These are phyloP conservation scores for Setophaga kirtlandii DNA, from an alignment of 2,113 vertebrate species.

Conservation along the genomic window DNA sequence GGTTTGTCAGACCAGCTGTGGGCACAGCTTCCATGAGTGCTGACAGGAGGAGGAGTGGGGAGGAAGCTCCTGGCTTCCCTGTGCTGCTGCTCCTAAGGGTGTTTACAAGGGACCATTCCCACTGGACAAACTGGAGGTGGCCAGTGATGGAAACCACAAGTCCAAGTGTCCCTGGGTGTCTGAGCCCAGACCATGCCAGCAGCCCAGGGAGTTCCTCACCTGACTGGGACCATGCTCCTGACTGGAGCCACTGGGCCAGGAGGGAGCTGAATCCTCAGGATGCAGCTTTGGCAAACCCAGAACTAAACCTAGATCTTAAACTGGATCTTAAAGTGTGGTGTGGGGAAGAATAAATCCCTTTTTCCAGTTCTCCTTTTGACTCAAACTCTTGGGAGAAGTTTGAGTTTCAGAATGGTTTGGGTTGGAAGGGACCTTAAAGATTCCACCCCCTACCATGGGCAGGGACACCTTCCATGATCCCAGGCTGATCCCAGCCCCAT, in stretches of 20 bases:
- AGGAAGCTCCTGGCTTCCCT: not conserved
- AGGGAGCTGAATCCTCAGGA: not conserved
- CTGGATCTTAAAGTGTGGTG: not conserved
- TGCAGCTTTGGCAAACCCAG: not conserved
- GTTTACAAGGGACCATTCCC: not conserved
- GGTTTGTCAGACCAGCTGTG: not conserved
- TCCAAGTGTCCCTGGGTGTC: not conserved
- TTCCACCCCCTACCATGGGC: not conserved
- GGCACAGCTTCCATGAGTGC: not conserved
- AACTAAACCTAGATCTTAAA: not conserved
- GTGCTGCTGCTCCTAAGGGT: fast-evolving
- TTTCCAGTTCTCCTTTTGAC: not conserved
- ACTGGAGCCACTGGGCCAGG: not conserved
- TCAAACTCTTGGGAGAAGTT: not conserved
- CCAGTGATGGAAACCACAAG: not conserved
- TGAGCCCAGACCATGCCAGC: not conserved
- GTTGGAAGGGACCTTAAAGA: too few species aligned
- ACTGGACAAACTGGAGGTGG: fast-evolving
- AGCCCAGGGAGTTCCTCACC: not conserved
- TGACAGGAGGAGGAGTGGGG: not conserved
- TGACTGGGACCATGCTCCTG: not conserved
- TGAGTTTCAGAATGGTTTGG: not conserved
- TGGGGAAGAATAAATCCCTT: not conserved
- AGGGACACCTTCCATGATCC: fast-evolving
- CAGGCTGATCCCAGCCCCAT: fast-evolving